Percentiles rank a stretch among this genome's conserved stretches.
Conservation (phyloP, 2,797 vertebrate genomes). For the Crypturellus tataupa region DNA sequence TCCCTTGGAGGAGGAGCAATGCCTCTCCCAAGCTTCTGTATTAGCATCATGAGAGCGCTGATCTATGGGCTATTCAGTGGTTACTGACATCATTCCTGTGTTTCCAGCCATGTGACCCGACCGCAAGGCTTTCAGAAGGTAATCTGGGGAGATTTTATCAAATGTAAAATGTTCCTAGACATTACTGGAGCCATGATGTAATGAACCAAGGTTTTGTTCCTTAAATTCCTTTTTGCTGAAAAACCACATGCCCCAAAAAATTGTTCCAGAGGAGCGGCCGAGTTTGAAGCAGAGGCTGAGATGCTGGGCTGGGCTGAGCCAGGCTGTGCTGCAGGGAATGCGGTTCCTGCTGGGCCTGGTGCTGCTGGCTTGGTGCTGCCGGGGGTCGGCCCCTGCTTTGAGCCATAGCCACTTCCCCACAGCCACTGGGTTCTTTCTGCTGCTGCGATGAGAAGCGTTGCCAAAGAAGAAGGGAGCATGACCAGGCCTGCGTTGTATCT, state of each 20-base stretch:
- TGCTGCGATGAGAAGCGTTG: neutral
- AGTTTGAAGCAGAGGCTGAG: slow-evolving; percentile 7
- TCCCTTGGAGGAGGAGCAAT: neutral
- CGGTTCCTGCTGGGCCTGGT: neutral
- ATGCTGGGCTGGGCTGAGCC: neutral
- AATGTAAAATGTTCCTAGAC: slow-evolving; percentile 54
- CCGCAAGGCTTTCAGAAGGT: slow-evolving; percentile 65
- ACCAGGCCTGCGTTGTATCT: neutral
- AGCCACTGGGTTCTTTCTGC: neutral
- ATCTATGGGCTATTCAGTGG: slow-evolving; percentile 35
- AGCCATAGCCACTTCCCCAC: neutral
- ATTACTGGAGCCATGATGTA: slow-evolving; percentile 64
- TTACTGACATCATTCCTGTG: slow-evolving; percentile 46
- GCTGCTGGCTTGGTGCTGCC: neutral
- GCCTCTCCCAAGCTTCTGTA: slow-evolving; percentile 3
- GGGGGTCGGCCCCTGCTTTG: neutral
- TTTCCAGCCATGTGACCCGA: neutral
- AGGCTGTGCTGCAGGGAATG: neutral
- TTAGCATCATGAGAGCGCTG: neutral
- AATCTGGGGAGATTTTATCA: slow-evolving; percentile 66
- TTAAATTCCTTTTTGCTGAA: slow-evolving; percentile 45
- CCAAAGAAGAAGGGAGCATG: neutral
- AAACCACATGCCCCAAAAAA: slow-evolving; percentile 52
- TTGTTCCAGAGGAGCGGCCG: neutral
- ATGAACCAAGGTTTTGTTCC: slow-evolving; percentile 58